phyloP scores from a whole-genome alignment of 2,113 vertebrate genomes.

The Onychostoma macrolepis region DNA sequence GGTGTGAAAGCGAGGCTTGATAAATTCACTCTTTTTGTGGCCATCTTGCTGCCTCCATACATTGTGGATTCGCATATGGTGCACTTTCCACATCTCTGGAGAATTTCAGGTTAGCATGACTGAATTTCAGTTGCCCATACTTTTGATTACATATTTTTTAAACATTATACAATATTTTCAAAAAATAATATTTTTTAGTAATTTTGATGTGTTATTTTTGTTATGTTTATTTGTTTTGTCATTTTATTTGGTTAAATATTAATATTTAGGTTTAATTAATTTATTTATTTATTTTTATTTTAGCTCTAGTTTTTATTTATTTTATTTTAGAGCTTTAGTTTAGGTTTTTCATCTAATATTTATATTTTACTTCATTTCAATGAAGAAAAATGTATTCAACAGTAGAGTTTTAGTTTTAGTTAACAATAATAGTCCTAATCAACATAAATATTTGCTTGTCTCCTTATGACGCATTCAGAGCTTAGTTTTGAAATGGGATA shows the following conservation, averaged over 20 bases:
- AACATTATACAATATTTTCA: neutral
- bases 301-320: too few species aligned
- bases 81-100: neutral
- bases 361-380: neutral
- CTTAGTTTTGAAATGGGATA: neutral
- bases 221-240: too few species aligned
- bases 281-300: too few species aligned
- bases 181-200: too few species aligned
- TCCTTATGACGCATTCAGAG: neutral
- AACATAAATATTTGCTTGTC: neutral
- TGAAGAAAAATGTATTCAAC: neutral
- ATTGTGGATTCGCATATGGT: neutral
- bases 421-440: neutral
- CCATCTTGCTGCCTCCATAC: neutral
- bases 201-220: too few species aligned
- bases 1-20: slow-evolving; percentile 39
- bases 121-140: neutral
- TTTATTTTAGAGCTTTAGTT: too few species aligned
- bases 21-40: slow-evolving; percentile 28
- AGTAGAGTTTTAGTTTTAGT: neutral
- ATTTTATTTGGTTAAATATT: too few species aligned
- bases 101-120: neutral
- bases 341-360: neutral
- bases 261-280: too few species aligned
- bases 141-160: neutral